Evolutionary conservation across 2,113 vertebrate genomes (phyloP).

Genomic region (Lucifuga dentata): DNA sequence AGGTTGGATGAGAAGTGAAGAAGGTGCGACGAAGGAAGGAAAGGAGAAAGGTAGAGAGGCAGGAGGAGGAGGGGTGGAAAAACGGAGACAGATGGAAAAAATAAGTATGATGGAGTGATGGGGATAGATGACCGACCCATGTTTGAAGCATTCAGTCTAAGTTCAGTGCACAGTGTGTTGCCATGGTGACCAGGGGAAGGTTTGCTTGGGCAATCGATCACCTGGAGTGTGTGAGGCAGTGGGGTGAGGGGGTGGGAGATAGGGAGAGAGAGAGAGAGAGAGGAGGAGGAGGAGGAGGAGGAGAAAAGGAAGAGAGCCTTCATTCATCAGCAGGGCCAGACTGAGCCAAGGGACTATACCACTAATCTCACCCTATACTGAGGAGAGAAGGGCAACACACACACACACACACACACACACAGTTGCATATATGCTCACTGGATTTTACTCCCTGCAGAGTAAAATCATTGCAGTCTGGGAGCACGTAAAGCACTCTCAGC

Average conservation of each 20-base stretch:
- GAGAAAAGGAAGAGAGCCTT: not conserved
- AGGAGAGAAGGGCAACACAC: not conserved
- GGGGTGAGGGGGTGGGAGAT: not conserved
- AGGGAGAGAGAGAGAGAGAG: not conserved
- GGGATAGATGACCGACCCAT: not conserved
- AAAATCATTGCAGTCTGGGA: too few relatives aligned
- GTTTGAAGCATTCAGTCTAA: not conserved
- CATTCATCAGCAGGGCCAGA: conserved; percentile 41
- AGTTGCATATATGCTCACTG: not conserved
- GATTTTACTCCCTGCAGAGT: too few relatives aligned
- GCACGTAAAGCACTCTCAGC: not conserved
- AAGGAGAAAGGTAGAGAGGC: not conserved
- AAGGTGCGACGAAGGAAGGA: not conserved
- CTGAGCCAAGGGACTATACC: not conserved
- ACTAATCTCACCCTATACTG: not conserved
- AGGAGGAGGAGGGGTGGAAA: too few relatives aligned
- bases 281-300: not conserved
- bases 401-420: conserved; percentile 24
- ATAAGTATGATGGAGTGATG: not conserved
- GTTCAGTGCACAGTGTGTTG: conserved; percentile 34
- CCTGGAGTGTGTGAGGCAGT: not conserved
- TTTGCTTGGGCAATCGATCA: conserved; percentile 44
- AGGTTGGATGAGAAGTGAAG: not conserved
- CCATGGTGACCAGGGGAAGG: conserved; percentile 51
- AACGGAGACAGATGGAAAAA: too few relatives aligned